Base-by-base conservation (phyloP, 2,888 invertebrate species). In the Folsomia candida region DNA sequence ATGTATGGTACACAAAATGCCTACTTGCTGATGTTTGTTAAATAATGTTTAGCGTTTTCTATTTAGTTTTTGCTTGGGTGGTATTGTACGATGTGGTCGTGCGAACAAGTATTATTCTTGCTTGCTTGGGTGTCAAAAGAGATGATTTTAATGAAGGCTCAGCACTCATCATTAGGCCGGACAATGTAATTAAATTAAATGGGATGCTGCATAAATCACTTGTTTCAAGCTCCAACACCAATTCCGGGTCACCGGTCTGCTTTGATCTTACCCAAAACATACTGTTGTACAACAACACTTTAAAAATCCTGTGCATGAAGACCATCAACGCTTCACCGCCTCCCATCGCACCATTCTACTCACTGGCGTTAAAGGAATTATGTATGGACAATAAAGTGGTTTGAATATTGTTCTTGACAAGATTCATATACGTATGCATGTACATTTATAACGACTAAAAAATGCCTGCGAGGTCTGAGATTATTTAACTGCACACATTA, bases 131-230 rank as follows among this genome's bases (percentile, higher is more conserved):
- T 64, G 65, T 69, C 63, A 63, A 68, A 29, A 62, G 70, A 73
- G 59, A 70, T 67, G 73, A 58, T 70, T 64, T 28, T 73, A 73
- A 73, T 71, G 76, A 73, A 73, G 70, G 69, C 73, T 73, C 76
- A 73, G 72, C 76, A 11, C 18, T 76, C 76, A 76, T 75, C 75
- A 75, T 75, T 75, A 73, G 73, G 71, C 71, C 68, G 71, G 73
- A 73, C 73, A 73, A 76, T 76, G 76, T 76, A 76, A 76, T 76
- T 76, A 76, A 76, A 76, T 76, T 76, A 76, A 76, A 76, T 76
- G 76, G 73, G 76, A 76, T 70, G 47, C 51, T 60, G 73, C 70
- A 76, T 76, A 76, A 76, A 76, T 76, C 76, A 76, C 71, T 73
- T 71, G 71, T 71, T 71, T 67, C 68, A 28, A 62, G 24, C 29